Conservation (phyloP, 2,888 invertebrate species). For the Chrysolina oricalcia region DNA sequence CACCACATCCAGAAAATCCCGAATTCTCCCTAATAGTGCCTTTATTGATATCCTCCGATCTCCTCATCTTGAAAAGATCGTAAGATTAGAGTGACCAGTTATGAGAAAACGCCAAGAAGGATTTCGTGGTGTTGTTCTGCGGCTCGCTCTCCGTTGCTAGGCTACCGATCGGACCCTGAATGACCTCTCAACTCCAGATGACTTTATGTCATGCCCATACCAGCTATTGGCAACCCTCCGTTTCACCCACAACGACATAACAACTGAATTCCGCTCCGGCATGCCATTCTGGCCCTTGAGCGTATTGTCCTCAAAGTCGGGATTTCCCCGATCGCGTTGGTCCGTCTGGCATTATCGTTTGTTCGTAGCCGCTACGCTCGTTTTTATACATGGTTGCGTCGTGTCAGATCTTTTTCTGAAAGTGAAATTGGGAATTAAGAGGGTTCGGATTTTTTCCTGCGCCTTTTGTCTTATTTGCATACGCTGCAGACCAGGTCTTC, state of each 20-base stretch:
- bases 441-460: constrained; percentile 32
- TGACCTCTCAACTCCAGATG: constrained; percentile 71
- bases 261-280: not conserved
- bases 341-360: constrained; percentile 36
- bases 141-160: constrained; percentile 59
- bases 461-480: constrained; percentile 41
- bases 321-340: not conserved
- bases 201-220: constrained; percentile 58
- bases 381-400: constrained; percentile 45
- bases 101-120: constrained; percentile 39
- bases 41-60: constrained; percentile 30
- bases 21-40: not conserved
- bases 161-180: constrained; percentile 64
- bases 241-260: constrained; percentile 23
- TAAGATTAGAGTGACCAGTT: constrained; percentile 34
- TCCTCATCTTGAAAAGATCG: constrained; percentile 9
- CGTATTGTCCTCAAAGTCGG: not conserved
- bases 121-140: constrained; percentile 41
- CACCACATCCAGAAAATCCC: not conserved
- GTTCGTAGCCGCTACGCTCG: constrained; percentile 18
- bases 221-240: constrained; percentile 56
- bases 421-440: constrained; percentile 47
- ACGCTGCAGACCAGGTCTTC: constrained; percentile 5
- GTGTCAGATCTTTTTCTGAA: constrained; percentile 42
- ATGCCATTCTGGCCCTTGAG: not conserved